Conservation (phyloP, 2,797 vertebrate genomes). For the Rhinoraja longicauda region DNA sequence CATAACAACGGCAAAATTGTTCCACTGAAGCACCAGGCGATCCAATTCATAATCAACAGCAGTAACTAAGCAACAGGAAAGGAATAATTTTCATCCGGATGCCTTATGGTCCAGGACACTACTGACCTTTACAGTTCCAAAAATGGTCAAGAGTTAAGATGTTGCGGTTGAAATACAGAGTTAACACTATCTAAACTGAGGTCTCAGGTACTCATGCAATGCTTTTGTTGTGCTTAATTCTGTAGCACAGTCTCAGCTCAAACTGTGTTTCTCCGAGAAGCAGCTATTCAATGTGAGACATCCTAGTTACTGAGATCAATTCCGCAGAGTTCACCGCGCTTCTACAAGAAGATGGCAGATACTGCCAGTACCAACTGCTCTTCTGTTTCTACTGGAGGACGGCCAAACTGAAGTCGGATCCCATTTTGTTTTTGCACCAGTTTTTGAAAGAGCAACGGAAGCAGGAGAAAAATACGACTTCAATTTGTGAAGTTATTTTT, state of each 20-base stretch:
- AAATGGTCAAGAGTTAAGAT: not conserved
- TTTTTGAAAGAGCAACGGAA: not conserved
- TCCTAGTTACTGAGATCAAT: not conserved
- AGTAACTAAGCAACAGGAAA: not conserved
- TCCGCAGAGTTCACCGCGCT: not conserved
- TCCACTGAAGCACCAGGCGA: not conserved
- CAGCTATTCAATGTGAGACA: not conserved
- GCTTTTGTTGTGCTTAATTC: not conserved
- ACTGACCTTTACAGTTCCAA: too few species aligned
- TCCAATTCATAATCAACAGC: not conserved
- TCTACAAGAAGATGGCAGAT: not conserved
- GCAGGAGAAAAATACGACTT: not conserved
- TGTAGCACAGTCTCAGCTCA: not conserved
- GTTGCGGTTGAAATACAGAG: not conserved
- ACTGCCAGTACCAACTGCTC: not conserved
- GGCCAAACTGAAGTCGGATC: not conserved
- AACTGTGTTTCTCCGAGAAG: not conserved
- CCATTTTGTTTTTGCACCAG: not conserved
- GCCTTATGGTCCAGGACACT: not conserved
- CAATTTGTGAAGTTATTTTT: too few species aligned
- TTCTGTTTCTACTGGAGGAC: not conserved
- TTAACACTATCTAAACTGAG: too few species aligned
- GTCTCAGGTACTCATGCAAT: not conserved
- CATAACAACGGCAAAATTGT: not conserved
- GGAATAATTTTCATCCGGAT: not conserved